These are phyloP conservation scores for Bubo scandiacus DNA, from an alignment of 2,113 vertebrate genomes.

Conservation along the genomic window DNA sequence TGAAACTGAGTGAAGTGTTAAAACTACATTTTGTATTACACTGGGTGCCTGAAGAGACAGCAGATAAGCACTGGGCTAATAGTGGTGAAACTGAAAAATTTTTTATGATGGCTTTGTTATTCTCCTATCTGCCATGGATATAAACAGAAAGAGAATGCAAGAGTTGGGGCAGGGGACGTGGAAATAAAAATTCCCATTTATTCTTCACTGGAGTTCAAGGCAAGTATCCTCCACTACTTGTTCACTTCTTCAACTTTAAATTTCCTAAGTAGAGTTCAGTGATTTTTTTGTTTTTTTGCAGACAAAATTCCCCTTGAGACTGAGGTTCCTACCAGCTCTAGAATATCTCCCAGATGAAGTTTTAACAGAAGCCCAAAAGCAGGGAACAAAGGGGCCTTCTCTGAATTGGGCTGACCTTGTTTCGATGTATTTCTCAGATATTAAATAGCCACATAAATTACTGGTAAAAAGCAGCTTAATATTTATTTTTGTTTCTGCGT, in stretches of 20 bases:
- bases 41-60: neutral
- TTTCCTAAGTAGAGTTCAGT: neutral
- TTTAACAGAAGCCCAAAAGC: neutral
- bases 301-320: neutral
- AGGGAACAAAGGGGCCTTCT: neutral
- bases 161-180: neutral
- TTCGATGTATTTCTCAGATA: neutral
- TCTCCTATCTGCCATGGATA: neutral
- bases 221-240: neutral
- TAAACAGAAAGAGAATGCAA: neutral
- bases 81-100: neutral
- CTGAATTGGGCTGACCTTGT: neutral
- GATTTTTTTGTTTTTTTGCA: neutral
- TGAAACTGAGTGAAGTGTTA: neutral
- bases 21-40: neutral
- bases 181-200: neutral
- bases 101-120: neutral
- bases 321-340: neutral
- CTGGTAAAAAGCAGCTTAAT: neutral
- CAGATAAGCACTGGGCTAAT: neutral
- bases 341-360: neutral
- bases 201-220: neutral
- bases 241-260: neutral
- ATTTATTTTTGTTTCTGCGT: neutral
- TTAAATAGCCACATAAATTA: neutral